Evolutionary conservation across 1,140 invertebrate genomes (phyloP).

Genomic region (Cydia splendana): DNA sequence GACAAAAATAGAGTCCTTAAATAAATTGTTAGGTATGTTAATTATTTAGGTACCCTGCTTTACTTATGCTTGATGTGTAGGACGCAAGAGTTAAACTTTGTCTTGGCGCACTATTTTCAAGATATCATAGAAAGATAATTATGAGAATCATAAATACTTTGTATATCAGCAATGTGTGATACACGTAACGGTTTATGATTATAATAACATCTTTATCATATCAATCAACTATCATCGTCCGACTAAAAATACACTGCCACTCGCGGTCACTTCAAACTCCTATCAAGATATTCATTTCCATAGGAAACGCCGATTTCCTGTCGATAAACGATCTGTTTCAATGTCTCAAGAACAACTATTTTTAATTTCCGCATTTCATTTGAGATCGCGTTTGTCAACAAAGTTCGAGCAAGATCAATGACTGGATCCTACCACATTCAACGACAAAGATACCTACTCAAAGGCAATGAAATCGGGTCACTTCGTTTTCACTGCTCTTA

Average conservation of each 20-base stretch:
- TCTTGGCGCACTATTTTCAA: neutral
- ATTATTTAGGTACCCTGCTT: too few species aligned
- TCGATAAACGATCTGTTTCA: constrained; percentile 2
- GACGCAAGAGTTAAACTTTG: too few species aligned
- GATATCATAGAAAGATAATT: neutral
- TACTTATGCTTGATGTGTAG: too few species aligned
- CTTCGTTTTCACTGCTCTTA: neutral
- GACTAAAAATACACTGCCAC: too few species aligned
- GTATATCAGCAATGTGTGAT: neutral
- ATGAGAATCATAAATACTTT: neutral
- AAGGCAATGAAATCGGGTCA: neutral
- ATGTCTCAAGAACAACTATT: constrained; percentile 4
- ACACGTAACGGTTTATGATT: neutral
- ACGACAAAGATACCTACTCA: neutral
- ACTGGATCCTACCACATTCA: neutral
- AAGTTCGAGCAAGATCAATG: neutral
- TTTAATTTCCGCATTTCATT: constrained; percentile 10
- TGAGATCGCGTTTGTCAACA: neutral
- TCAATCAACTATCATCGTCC: too few species aligned
- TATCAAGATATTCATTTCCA: neutral
- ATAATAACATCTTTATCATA: neutral
- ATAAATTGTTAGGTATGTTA: too few species aligned
- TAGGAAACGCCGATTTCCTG: constrained; percentile 2
- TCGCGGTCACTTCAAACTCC: too few species aligned
- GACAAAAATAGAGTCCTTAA: too few species aligned